Conservation (phyloP, 2,113 vertebrate genomes). For the Falco punctatus region DNA sequence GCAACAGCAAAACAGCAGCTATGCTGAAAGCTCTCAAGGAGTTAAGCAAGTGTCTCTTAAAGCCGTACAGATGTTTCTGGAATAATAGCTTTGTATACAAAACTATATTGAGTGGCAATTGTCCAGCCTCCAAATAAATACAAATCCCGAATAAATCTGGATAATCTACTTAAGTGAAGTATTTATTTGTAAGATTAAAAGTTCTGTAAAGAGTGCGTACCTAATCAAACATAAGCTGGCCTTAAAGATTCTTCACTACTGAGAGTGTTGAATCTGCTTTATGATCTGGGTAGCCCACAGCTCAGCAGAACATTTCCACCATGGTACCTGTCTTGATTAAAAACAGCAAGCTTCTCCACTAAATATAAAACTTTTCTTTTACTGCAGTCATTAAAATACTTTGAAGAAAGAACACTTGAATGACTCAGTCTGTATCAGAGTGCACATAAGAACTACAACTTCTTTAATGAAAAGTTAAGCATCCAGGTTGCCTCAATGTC, state of each 20-base stretch:
- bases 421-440: not conserved
- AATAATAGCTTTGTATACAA: conserved; percentile 7
- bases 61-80: not conserved
- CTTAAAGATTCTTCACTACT: not conserved
- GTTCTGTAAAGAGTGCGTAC: not conserved
- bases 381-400: not conserved
- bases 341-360: not conserved
- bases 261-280: not conserved
- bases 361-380: not conserved
- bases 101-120: not conserved
- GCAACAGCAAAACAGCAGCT: not conserved
- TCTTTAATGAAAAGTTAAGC: not conserved
- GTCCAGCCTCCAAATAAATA: not conserved
- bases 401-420: not conserved
- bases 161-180: not conserved
- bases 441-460: not conserved
- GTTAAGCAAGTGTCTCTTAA: conserved; percentile 19
- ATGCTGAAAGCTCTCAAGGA: not conserved
- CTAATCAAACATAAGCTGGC: not conserved
- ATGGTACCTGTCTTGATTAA: not conserved
- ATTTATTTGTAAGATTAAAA: not conserved
- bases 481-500: not conserved
- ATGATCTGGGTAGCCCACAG: not conserved
- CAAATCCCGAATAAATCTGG: not conserved
- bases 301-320: not conserved